Evolutionary conservation across 2,113 vertebrate genomes (phyloP).

Genomic region (Mus spicilegus): DNA sequence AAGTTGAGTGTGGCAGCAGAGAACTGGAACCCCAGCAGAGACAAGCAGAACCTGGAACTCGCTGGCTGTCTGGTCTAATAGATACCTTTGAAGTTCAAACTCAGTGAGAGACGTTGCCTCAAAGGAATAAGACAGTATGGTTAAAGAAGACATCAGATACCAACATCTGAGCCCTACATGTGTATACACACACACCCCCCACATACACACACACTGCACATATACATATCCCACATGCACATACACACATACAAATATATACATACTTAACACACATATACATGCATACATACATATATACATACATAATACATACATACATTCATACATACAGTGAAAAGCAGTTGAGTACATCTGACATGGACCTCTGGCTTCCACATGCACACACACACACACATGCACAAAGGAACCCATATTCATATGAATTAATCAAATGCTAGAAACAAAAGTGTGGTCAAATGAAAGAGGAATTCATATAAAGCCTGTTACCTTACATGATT

Average conservation of each 20-base stretch:
- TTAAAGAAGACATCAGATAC: not conserved
- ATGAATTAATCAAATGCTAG: not conserved
- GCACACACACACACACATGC: not conserved
- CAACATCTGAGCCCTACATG: not conserved
- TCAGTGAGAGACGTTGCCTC: not conserved
- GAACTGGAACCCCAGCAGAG: not conserved
- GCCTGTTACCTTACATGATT: not conserved
- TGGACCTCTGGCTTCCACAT: not conserved
- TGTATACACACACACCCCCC: too few relatives aligned
- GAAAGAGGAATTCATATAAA: not conserved
- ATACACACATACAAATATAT: too few relatives aligned
- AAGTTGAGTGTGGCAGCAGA: not conserved
- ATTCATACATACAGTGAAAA: not conserved
- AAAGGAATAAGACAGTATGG: not conserved
- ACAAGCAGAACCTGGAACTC: not conserved
- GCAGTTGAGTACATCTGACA: not conserved
- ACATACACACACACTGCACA: not conserved
- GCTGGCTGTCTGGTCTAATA: too few relatives aligned
- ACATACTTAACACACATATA: not conserved
- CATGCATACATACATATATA: not conserved
- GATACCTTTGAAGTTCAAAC: not conserved
- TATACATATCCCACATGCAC: too few relatives aligned
- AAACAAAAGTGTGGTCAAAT: not conserved
- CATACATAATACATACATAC: too few relatives aligned
- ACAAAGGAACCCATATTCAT: not conserved